Evolutionary conservation across 2,113 vertebrate genomes (phyloP), one percentile per base, ranked within the genome.

Genomic region (Phaethornis superciliosus): DNA sequence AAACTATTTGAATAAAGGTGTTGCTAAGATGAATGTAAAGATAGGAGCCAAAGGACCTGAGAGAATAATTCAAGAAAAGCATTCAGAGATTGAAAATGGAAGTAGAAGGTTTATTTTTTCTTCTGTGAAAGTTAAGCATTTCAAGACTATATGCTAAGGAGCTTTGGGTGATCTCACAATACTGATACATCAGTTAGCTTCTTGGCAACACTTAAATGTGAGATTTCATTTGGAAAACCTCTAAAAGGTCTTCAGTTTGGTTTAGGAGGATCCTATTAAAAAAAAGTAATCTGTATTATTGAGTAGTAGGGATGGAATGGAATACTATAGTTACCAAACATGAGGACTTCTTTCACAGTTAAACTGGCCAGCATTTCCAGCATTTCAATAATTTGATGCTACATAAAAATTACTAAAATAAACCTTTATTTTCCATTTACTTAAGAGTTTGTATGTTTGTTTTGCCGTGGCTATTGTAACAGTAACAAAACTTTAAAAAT

Each of bases 191-290:
- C 59, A 87, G 0, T 72, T 86, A 81, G 75, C 67, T 85, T 89
- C 56, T 68, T 81, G 89, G 64, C 58, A 95, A 89, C 60, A 87
- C 67, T 37, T 58, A 81, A 37, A 89, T 16, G 37, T 33, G 56
- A 82, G 56, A 68, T 89, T 84, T 70, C 65, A 82, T 77, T 77
- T 81, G 46, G 51, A 72, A 93, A 91, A 72, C 65, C 85, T 70
- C 44, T 93, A 44, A 78, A 68, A 21, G 28, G 18, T 65, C 35
- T 64, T 86, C 33, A 63, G 6, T 47, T 91, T 83, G 44, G 78
- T 81, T 86, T 68, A 75, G 54, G 20, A 83, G 24, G 49, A 8
- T 63, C 4, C 47, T 74, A 4, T 82, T 70, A 7, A 63, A 59
- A 68, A 60, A 33, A 19, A 4, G 1, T 20, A 21, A 72, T 51